Evolutionary conservation across 1,140 invertebrate species (phyloP), one percentile per base, ranked within the genome.

Genomic region (Agrypnia vestita): DNA sequence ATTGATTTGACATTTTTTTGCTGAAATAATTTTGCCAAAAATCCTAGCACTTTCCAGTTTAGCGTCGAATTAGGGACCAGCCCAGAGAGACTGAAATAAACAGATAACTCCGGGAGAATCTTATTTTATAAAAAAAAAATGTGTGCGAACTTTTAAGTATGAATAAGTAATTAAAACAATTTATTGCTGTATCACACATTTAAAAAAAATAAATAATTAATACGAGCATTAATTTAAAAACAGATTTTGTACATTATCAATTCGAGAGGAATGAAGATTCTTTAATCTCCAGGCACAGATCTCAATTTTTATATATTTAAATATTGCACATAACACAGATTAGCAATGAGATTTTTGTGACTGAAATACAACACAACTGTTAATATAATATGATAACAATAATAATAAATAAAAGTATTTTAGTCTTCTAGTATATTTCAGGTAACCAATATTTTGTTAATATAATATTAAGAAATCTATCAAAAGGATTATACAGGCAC

Each of bases 401-500:
- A 67, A 44, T 67, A 67, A 67, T 67, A 19, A 59, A 59, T 59
- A 59, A 35, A 35, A 59, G 1, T 59, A 17, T 47, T 67, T n/a
- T 47, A 71, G 67, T 71, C 67, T 71, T 71, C 67, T 64, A n/a
- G 25, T 25, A 51, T 51, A 51, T 15, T 46, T 67, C 67, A 71
- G 67, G 67, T 71, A 71, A 71, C 67, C 44, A 53, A 71, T 51
- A 25, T 19, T 71, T 25, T 71, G 12, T 51, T 51, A 8, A 49
- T 25, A 12, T 51, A 8, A 49, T 25, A 12, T 62, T 49, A 71
- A 71, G 19, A 25, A 21, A 9, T 71, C 67, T 51, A 71, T 71
- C 46, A 71, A 71, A 53, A 71, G 17, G 67, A 49, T 53, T 25
- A 71, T 71, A 71, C 46, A 71, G 67, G 67, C 67, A 71, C 67